Evolutionary conservation across 2,888 invertebrate species (phyloP).

Genomic region (Prosapia bicincta): DNA sequence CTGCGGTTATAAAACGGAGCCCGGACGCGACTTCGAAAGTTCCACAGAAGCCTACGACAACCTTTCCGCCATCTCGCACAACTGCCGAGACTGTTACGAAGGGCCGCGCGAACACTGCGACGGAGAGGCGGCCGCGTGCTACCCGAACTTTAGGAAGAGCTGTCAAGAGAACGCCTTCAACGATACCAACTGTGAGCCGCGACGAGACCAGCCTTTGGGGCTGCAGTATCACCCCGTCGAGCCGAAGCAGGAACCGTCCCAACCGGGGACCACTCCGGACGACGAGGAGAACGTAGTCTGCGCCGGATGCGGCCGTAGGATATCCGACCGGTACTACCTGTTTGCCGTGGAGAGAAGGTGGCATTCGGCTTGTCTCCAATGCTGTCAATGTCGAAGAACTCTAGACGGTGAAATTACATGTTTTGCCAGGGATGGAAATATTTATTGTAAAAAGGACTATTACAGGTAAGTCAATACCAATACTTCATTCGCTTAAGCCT

Average conservation of each 20-base stretch:
- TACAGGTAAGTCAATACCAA: constrained; percentile 88
- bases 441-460: constrained; percentile 96
- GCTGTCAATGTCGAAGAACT: constrained; percentile 84
- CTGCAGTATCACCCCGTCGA: constrained; percentile 35
- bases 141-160: constrained; percentile 29
- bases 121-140: constrained; percentile 32
- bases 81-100: constrained; percentile 41
- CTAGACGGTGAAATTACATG: constrained; percentile 90
- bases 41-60: constrained; percentile 44
- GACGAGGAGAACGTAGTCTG: constrained; percentile 58
- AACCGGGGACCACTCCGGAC: constrained; percentile 16
- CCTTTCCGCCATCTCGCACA: constrained; percentile 40
- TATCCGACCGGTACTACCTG: constrained; percentile 87
- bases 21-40: constrained; percentile 43
- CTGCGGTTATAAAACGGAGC: constrained; percentile 43
- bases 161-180: constrained; percentile 18
- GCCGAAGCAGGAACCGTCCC: constrained; percentile 26
- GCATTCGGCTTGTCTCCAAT: constrained; percentile 89
- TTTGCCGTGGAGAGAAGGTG: constrained; percentile 89
- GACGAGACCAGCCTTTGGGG: constrained; percentile 30
- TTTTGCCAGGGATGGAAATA: constrained; percentile 88
- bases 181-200: constrained; percentile 22
- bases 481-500: neutral
- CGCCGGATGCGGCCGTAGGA: constrained; percentile 84
- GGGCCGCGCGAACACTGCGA: constrained; percentile 29